A percentile compares a stretch with the other conserved stretches of the same genome.
Evolutionary conservation across 2,888 invertebrate genomes (phyloP).

Genomic region (Drosophila barbarae): DNA sequence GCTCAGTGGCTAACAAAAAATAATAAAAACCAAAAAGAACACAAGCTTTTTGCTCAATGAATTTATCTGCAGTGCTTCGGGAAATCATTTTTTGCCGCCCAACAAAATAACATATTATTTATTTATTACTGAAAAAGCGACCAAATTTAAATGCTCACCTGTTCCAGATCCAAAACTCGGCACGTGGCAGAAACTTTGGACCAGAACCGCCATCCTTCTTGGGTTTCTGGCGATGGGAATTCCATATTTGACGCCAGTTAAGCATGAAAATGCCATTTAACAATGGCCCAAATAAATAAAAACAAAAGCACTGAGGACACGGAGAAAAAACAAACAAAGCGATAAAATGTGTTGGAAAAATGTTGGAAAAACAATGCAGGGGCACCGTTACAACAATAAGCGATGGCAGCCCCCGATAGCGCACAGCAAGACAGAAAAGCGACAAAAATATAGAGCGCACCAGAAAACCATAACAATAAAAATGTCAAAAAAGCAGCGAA

Average conservation of each 20-base stretch:
- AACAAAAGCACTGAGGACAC: slow-evolving; percentile 34
- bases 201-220: neutral
- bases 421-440: slow-evolving; percentile 51
- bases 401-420: slow-evolving; percentile 45
- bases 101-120: slow-evolving; percentile 42
- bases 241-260: slow-evolving; percentile 73
- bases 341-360: slow-evolving; percentile 64
- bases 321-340: slow-evolving; percentile 31
- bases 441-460: slow-evolving; percentile 53
- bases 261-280: slow-evolving; percentile 75
- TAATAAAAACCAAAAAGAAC: neutral
- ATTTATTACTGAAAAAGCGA: slow-evolving; percentile 37
- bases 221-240: slow-evolving; percentile 17
- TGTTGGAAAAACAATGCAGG: slow-evolving; percentile 67
- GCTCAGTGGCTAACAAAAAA: slow-evolving; percentile 18
- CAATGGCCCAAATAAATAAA: slow-evolving; percentile 56
- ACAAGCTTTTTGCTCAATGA: slow-evolving; percentile 16
- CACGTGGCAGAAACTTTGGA: slow-evolving; percentile 64
- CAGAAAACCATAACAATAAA: slow-evolving; percentile 72
- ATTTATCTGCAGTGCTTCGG: slow-evolving; percentile 39
- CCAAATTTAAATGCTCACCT: slow-evolving; percentile 42
- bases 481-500: slow-evolving; percentile 72
- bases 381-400: slow-evolving; percentile 47
- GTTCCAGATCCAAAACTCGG: slow-evolving; percentile 23
- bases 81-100: slow-evolving; percentile 40